phyloP scores from a whole-genome alignment of 1,140 invertebrate species.

The Bombus difficillimus region DNA sequence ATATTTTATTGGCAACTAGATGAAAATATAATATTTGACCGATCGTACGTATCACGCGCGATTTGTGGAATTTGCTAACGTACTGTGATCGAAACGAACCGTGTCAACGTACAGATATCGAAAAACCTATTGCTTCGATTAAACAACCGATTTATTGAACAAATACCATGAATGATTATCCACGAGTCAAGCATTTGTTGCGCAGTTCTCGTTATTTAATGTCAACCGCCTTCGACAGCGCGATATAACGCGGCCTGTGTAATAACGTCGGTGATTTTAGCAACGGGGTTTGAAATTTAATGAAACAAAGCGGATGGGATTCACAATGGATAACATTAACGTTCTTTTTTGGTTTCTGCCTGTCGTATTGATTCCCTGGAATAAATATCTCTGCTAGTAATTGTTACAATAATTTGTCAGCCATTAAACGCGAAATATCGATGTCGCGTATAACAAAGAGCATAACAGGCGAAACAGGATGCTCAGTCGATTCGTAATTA shows the following conservation, averaged over 20 bases:
- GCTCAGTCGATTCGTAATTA: conserved; percentile 14
- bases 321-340: too few species aligned
- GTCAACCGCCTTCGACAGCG: too few species aligned
- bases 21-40: background rate
- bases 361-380: too few species aligned
- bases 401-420: background rate
- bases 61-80: background rate
- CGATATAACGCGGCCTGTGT: too few species aligned
- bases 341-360: too few species aligned
- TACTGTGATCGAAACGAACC: background rate
- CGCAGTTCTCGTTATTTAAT: background rate
- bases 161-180: background rate
- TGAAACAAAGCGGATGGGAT: background rate
- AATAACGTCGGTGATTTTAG: too few species aligned
- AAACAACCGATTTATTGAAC: too few species aligned
- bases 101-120: too few species aligned
- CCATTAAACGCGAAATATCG: background rate
- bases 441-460: too few species aligned
- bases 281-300: background rate
- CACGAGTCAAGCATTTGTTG: too few species aligned
- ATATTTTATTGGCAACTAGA: background rate
- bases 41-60: background rate
- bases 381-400: background rate
- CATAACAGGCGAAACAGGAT: background rate
- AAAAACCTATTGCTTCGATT: background rate